Evolutionary conservation across 2,797 vertebrate species (phyloP).

Genomic region (Myotis planiceps): DNA sequence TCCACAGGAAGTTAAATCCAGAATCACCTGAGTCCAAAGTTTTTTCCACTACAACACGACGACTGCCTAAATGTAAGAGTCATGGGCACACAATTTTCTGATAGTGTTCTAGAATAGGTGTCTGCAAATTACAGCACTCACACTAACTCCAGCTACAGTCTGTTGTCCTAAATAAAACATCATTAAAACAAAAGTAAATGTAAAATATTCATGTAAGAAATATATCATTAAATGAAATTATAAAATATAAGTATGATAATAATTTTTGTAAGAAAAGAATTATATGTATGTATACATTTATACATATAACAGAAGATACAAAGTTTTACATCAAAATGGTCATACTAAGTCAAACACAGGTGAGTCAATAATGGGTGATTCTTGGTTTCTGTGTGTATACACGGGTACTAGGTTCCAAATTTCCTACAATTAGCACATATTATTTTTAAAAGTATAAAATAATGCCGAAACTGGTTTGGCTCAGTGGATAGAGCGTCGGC

Average conservation of each 20-base stretch:
- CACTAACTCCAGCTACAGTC: background rate
- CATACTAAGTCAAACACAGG: background rate
- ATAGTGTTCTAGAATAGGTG: background rate
- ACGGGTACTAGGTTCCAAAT: background rate
- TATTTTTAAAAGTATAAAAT: background rate
- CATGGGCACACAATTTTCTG: background rate
- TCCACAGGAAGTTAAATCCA: background rate
- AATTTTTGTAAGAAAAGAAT: background rate
- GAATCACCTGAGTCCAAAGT: background rate
- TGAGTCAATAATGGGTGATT: background rate
- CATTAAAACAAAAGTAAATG: background rate
- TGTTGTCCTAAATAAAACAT: conserved; percentile 55
- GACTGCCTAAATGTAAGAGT: background rate
- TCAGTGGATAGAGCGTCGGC: too few species aligned
- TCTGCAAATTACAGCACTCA: background rate
- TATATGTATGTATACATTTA: background rate
- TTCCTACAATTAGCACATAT: background rate
- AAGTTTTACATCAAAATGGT: background rate
- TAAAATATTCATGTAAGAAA: background rate
- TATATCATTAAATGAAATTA: background rate
- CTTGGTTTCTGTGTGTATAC: background rate
- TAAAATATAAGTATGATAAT: background rate
- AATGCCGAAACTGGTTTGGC: too few species aligned
- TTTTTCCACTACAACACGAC: background rate
- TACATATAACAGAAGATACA: background rate